A percentile compares a stretch with the other conserved stretches of the same genome.
phyloP scores from a whole-genome alignment of 2,888 invertebrate genomes.

The Heliconius erato region DNA sequence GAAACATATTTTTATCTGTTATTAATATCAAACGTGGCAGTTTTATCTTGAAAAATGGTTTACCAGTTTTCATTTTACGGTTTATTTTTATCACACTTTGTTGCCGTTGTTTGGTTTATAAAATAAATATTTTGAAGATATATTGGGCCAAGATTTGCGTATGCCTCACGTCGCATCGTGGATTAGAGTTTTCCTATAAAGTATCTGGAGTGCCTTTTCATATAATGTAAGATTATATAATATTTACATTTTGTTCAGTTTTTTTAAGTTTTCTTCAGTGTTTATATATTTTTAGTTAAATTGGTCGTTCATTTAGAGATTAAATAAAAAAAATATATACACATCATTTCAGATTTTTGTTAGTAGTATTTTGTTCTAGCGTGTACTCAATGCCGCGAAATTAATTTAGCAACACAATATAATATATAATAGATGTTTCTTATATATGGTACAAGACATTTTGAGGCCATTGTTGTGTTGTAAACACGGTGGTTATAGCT shows the following conservation, averaged over 20 bases:
- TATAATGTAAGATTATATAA: constrained; percentile 7
- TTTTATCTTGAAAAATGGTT: constrained; percentile 24
- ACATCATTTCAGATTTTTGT: too few species aligned
- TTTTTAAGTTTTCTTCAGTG: too few species aligned
- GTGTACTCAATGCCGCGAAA: too few species aligned
- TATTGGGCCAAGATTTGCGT: constrained; percentile 30
- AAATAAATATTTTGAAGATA: constrained; percentile 30
- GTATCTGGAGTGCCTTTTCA: not conserved
- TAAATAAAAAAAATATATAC: too few species aligned
- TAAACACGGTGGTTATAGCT: too few species aligned
- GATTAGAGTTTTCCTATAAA: constrained; percentile 24
- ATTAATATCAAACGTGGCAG: constrained; percentile 18
- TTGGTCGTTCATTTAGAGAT: too few species aligned
- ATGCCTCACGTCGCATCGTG: constrained; percentile 25
- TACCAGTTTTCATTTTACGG: not conserved
- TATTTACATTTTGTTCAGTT: not conserved
- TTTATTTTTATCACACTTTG: constrained; percentile 17
- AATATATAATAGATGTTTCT: too few species aligned
- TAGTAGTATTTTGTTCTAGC: too few species aligned
- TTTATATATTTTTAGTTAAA: too few species aligned
- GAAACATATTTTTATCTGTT: constrained; percentile 20
- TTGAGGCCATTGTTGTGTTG: too few species aligned
- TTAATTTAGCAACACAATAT: too few species aligned
- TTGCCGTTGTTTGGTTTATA: constrained; percentile 19
- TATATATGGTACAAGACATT: too few species aligned